Percentiles rank a stretch among this genome's conserved stretches.
These are phyloP conservation scores for Sphinx pinastri DNA, from an alignment of 2,888 invertebrate species.

Conservation along the genomic window DNA sequence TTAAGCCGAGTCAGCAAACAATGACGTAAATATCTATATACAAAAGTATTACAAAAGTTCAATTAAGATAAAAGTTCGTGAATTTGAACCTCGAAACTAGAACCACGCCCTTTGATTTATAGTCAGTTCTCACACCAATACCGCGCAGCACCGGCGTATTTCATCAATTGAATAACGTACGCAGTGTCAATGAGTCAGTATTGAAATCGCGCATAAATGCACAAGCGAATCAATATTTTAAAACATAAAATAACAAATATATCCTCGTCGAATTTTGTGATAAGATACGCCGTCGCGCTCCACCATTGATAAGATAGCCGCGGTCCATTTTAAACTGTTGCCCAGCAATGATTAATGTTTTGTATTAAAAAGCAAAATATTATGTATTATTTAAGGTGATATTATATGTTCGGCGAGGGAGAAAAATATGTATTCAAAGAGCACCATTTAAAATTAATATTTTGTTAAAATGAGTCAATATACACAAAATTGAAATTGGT, in stretches of 20 bases:
- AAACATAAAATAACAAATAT: constrained; percentile 9
- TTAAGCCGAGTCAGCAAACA: neutral
- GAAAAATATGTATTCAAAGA: no score
- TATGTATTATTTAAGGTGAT: neutral
- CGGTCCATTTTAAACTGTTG: constrained; percentile 20
- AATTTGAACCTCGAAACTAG: neutral
- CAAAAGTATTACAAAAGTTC: neutral
- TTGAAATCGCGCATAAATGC: constrained; percentile 13
- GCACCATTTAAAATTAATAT: no score
- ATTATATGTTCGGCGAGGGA: no score
- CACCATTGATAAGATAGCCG: constrained; percentile 14
- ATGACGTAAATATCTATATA: constrained; percentile 1
- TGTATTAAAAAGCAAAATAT: neutral
- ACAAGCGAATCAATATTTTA: constrained; percentile 5
- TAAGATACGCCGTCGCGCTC: constrained; percentile 15
- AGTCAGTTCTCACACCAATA: constrained; percentile 22
- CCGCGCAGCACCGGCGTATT: constrained; percentile 1
- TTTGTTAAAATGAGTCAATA: no score
- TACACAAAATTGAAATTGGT: no score
- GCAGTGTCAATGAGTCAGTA: constrained; percentile 3
- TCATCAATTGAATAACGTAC: constrained; percentile 13
- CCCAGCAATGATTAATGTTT: constrained; percentile 6
- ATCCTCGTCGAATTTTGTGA: constrained; percentile 10
- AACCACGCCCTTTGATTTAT: constrained; percentile 24
- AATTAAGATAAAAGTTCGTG: constrained; percentile 19